Evolutionary conservation across 1,140 invertebrate genomes (phyloP).

Genomic region (Berghia stephanieae): DNA sequence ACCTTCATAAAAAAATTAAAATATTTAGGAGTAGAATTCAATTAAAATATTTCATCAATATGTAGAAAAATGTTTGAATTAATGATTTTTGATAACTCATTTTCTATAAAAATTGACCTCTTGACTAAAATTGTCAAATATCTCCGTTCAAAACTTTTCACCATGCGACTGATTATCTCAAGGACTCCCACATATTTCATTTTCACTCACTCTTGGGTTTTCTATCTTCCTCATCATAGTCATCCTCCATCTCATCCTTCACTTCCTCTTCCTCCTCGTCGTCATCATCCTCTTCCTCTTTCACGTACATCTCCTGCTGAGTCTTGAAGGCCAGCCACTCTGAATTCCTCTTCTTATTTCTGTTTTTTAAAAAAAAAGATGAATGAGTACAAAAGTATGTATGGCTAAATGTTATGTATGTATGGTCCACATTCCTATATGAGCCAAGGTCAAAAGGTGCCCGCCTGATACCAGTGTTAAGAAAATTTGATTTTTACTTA

Average conservation of each 20-base stretch:
- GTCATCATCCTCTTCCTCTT: slow-evolving; percentile 28
- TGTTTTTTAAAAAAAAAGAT: slow-evolving; percentile 85
- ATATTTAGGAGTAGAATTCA: too few relatives aligned
- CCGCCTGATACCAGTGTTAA: too few relatives aligned
- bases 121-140: too few relatives aligned
- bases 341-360: slow-evolving; percentile 67
- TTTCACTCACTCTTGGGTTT: slow-evolving; percentile 1
- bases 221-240: slow-evolving; percentile 9
- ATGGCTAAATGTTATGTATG: neutral
- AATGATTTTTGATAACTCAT: neutral
- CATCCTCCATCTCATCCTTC: neutral
- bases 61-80: neutral
- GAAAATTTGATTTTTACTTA: too few relatives aligned
- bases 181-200: neutral
- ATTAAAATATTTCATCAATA: too few relatives aligned
- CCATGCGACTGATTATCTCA: neutral
- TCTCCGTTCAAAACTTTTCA: too few relatives aligned
- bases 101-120: neutral
- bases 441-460: too few relatives aligned
- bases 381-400: slow-evolving; percentile 75
- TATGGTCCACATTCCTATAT: too few relatives aligned
- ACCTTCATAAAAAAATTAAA: too few relatives aligned
- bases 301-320: slow-evolving; percentile 70
- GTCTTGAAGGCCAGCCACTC: slow-evolving; percentile 82
- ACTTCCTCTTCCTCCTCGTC: slow-evolving; percentile 25